Conservation (phyloP, 2,113 vertebrate genomes). For the Heptranchias perlo region DNA sequence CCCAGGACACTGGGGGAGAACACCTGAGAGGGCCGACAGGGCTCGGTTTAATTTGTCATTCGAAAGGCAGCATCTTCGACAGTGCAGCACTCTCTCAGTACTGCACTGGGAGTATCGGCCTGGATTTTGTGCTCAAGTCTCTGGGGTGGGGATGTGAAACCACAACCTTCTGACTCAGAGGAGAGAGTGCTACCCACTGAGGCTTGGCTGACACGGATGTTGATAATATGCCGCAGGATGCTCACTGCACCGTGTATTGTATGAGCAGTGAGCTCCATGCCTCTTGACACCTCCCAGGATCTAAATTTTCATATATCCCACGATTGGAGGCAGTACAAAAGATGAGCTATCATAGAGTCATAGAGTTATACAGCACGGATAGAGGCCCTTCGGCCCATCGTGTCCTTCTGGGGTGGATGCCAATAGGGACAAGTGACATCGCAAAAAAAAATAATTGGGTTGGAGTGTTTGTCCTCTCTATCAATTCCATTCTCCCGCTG, state of each 20-base stretch:
- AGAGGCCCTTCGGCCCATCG: too few relatives aligned
- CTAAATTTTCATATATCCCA: not conserved
- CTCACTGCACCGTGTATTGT: not conserved
- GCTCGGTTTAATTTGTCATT: not conserved
- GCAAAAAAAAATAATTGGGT: not conserved
- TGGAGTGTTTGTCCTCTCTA: not conserved
- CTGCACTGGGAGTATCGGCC: too few relatives aligned
- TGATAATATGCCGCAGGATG: not conserved
- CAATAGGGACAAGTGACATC: not conserved
- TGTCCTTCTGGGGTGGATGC: not conserved
- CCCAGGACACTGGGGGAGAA: not conserved
- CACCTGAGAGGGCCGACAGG: too few relatives aligned
- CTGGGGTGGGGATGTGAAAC: not conserved
- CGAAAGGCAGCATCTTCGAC: not conserved
- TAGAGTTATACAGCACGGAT: too few relatives aligned
- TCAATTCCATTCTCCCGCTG: not conserved
- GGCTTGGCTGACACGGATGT: not conserved
- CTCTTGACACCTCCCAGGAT: not conserved
- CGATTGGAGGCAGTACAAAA: not conserved
- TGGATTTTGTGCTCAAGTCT: not conserved
- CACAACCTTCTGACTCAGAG: not conserved
- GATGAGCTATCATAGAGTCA: too few relatives aligned
- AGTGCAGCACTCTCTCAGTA: too few relatives aligned
- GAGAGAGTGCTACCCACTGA: not conserved
- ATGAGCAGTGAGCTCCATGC: not conserved